Base-by-base conservation (phyloP, 2,888 invertebrate genomes). In the Agrilus mali region DNA sequence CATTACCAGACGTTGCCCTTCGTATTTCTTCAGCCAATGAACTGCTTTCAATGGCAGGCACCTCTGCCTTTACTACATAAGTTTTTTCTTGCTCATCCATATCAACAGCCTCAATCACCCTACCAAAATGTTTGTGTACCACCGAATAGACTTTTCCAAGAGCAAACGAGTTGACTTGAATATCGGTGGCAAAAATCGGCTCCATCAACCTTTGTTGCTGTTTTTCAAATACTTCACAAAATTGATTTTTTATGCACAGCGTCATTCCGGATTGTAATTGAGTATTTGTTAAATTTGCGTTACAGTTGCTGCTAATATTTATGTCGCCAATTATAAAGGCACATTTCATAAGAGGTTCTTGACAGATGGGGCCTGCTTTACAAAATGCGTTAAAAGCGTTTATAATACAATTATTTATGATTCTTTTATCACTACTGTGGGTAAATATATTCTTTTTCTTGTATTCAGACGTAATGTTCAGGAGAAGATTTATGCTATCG, bases 11-110 rank as follows among this genome's bases (percentile, higher is more conserved):
- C 16, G 97, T 97, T 66, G 90, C 85, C 55, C 90, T 94, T 45
- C 96, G 78, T 54, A 98, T 80, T 67, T 96, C 95, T 47, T 89
- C 81, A 4, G 93, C 88, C 67, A 99, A 90, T 55, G 86, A 84
- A 68, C 95, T 93, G 65, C 96, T 96, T 71, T 99, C 98, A 5
- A 94, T 82, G 20, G 98, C 95, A 0, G 98, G 98, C 59, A 98
- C 72, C 49, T 84, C 75, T 2, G 96, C 94, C 46, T 79, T 77
- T 22, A 98, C 88, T 47, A 82, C 77, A 72, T 96, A 98, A 47
- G 83, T 82, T 40, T 87, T 83, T 36, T 94, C 93, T 35, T 94
- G 92, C 59, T 92, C 85, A 56, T 85, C 84, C 70, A 93, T 77
- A 62, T 96, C 95, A 46, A 94, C 90, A 46, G 82, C 82, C 34